Evolutionary conservation across 2,888 invertebrate species (phyloP).

Genomic region (Zhengitettix transpicula): DNA sequence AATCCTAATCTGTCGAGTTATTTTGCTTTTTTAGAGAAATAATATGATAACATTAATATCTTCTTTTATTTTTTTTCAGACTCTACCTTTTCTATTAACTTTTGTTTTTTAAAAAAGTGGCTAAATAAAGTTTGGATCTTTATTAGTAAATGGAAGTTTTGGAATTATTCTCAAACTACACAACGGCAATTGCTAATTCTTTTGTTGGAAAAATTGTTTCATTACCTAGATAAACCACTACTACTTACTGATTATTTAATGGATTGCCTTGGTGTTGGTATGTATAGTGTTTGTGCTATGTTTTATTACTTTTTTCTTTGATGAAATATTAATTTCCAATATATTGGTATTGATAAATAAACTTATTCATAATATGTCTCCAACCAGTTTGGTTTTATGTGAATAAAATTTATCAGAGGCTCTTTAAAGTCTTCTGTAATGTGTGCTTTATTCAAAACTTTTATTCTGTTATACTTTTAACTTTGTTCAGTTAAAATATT

Average conservation of each 20-base stretch:
- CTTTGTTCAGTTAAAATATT: no score
- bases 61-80: constrained; percentile 12
- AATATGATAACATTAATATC: background rate
- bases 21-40: background rate
- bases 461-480: no score
- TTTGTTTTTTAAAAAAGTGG: constrained; percentile 31
- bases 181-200: constrained; percentile 67
- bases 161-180: constrained; percentile 38
- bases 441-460: no score
- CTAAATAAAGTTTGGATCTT: constrained; percentile 62
- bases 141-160: constrained; percentile 52
- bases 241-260: constrained; percentile 82
- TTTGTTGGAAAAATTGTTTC: constrained; percentile 66
- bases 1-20: no score
- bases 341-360: no score
- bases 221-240: constrained; percentile 63
- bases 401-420: background rate
- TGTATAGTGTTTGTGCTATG: constrained; percentile 10
- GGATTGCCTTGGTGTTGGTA: constrained; percentile 69
- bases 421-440: background rate
- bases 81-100: constrained; percentile 37
- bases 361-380: no score
- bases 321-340: no score
- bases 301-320: no score
- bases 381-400: no score